Conservation (phyloP, 1,140 invertebrate genomes). For the Bombus confusus region DNA sequence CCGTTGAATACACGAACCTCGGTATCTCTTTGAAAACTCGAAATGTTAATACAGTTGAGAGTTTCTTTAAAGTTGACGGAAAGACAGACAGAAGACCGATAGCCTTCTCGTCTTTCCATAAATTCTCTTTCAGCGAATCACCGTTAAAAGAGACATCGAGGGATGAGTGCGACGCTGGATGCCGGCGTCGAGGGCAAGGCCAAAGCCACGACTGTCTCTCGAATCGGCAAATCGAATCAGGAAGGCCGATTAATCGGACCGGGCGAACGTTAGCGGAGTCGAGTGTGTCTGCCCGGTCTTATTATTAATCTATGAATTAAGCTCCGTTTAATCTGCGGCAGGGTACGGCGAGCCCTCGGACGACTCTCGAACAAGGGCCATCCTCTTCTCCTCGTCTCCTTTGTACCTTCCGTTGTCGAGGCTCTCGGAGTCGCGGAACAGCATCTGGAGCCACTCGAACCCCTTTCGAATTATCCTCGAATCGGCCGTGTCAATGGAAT, state of each 20-base stretch:
- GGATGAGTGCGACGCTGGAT: no score
- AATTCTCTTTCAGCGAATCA: no score
- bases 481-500: slow-evolving; percentile 69
- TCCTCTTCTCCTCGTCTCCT: slow-evolving; percentile 47
- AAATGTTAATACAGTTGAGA: not conserved
- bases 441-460: slow-evolving; percentile 66
- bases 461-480: slow-evolving; percentile 69
- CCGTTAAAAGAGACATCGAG: slow-evolving; percentile 14
- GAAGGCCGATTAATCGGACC: slow-evolving; percentile 36
- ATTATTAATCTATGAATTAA: slow-evolving; percentile 65
- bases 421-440: slow-evolving; percentile 37
- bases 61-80: not conserved
- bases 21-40: not conserved
- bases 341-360: slow-evolving; percentile 46
- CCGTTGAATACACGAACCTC: not conserved
- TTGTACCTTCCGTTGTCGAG: slow-evolving; percentile 45
- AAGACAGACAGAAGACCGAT: not conserved
- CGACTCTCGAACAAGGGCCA: slow-evolving; percentile 59
- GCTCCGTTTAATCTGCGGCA: slow-evolving; percentile 61
- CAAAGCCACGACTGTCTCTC: no score
- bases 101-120: not conserved
- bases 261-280: slow-evolving; percentile 41
- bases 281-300: slow-evolving; percentile 48
- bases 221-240: slow-evolving; percentile 52
- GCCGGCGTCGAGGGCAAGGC: not conserved